Evolutionary conservation across 2,113 vertebrate species (phyloP).

Genomic region (Hippotragus niger): DNA sequence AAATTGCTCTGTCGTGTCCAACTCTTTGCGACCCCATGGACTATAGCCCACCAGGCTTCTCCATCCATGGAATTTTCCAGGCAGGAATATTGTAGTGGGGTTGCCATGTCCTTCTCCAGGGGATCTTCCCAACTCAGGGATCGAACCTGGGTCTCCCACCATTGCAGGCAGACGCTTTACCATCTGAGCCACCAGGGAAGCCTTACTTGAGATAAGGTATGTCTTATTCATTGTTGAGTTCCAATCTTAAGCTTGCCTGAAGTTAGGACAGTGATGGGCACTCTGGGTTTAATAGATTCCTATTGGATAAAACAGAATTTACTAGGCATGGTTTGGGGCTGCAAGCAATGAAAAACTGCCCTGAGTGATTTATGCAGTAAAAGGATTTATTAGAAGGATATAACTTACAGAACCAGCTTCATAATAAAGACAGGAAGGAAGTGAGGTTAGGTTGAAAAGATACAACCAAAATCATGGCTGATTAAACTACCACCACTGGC

Average conservation of each 20-base stretch:
- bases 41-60: neutral
- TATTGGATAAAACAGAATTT: neutral
- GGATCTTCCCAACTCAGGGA: neutral
- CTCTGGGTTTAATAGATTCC: neutral
- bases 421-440: neutral
- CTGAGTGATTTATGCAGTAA: neutral
- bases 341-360: neutral
- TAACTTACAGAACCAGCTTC: neutral
- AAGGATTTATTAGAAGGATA: neutral
- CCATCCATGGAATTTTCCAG: neutral
- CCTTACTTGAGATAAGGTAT: neutral
- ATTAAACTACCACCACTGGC: neutral
- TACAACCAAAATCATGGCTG: neutral
- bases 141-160: rapidly evolving
- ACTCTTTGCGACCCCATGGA: neutral
- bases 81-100: neutral
- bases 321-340: neutral
- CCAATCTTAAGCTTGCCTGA: neutral
- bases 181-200: neutral
- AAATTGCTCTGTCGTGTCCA: neutral
- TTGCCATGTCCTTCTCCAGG: neutral
- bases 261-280: neutral
- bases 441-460: neutral
- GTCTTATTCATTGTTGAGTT: neutral
- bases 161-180: neutral